phyloP scores from a whole-genome alignment of 2,797 vertebrate genomes.

The Pogoniulus pusillus region DNA sequence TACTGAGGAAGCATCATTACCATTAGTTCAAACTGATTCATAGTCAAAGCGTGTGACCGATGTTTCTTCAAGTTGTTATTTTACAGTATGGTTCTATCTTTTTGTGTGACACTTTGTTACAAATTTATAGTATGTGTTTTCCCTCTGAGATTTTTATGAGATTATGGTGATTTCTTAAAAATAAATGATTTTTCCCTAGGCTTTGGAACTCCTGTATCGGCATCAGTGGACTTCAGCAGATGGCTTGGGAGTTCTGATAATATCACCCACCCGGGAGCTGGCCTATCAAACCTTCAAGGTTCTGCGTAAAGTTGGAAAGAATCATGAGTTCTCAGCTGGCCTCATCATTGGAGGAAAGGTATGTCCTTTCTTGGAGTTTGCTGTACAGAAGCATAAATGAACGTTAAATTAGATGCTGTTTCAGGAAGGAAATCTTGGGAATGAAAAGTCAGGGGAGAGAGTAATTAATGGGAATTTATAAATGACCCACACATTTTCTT shows the following conservation, averaged over 20 bases:
- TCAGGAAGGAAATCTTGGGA: background rate
- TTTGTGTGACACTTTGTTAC: background rate
- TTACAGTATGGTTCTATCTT: background rate
- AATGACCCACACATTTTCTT: background rate
- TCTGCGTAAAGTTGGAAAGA: slow-evolving; percentile 91
- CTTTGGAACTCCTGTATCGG: slow-evolving; percentile 90
- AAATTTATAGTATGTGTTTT: background rate
- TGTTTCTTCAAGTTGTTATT: background rate
- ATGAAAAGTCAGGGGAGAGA: background rate
- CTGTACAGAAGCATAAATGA: background rate
- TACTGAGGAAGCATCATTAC: background rate
- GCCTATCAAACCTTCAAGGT: slow-evolving; percentile 97
- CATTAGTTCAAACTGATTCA: background rate
- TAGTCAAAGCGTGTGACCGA: background rate
- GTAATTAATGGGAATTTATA: background rate
- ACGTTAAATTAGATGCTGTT: background rate
- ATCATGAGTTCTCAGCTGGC: slow-evolving; percentile 96
- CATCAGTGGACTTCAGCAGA: slow-evolving; percentile 92
- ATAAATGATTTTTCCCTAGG: slow-evolving; percentile 56
- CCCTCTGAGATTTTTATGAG: background rate
- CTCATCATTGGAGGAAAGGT: slow-evolving; percentile 97
- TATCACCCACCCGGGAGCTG: slow-evolving; percentile 94
- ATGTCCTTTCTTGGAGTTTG: background rate
- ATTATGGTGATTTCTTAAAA: background rate
- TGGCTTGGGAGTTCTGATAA: slow-evolving; percentile 91